phyloP scores from a whole-genome alignment of 2,888 invertebrate species.

The Seira sanloemensis region DNA sequence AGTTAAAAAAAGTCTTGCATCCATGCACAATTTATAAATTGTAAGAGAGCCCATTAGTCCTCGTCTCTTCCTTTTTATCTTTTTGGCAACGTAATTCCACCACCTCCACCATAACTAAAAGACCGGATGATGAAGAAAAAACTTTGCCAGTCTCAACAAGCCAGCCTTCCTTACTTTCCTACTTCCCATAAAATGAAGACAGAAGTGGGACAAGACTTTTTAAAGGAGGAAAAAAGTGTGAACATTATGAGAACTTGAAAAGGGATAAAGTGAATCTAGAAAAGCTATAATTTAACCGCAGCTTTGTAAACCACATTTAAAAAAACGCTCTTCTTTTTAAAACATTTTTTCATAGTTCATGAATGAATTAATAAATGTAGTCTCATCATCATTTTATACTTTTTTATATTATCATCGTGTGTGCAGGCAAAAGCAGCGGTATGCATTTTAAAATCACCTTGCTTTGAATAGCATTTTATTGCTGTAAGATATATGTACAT shows the following conservation, averaged over 20 bases:
- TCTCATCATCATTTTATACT: no score
- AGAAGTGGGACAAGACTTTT: neutral
- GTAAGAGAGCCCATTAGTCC: neutral
- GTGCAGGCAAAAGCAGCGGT: no score
- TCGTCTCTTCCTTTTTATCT: neutral
- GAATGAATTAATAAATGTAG: no score
- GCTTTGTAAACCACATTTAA: no score
- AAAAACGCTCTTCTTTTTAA: no score
- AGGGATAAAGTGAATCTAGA: neutral
- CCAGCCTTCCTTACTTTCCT: neutral
- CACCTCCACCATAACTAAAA: neutral
- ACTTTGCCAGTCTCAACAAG: neutral
- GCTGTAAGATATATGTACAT: no score
- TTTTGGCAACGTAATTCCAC: neutral
- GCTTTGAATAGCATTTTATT: no score
- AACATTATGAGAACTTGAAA: neutral
- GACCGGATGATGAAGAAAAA: neutral
- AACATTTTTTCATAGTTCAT: no score
- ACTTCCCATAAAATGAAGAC: neutral
- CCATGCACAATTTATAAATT: neutral
- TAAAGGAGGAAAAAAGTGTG: neutral
- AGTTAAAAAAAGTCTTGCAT: neutral
- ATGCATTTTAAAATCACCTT: no score
- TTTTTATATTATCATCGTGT: no score
- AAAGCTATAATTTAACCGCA: neutral